Conservation (phyloP, 2,888 invertebrate species). For the Sepiola atlantica region DNA sequence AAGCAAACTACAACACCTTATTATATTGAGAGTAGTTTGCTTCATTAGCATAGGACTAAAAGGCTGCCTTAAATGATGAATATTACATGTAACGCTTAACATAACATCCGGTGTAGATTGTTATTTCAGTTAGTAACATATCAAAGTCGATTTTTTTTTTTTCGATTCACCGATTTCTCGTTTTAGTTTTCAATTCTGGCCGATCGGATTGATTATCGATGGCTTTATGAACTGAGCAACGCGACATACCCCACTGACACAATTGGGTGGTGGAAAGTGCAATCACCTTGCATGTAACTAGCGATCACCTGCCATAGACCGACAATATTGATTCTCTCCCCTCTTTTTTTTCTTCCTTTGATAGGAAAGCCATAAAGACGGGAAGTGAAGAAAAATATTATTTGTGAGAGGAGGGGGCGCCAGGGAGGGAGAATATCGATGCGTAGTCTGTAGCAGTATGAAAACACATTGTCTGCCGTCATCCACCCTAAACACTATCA, state of each 20-base stretch:
- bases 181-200: neutral
- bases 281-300: neutral
- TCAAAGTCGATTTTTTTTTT: too few species aligned
- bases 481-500: neutral
- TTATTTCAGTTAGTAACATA: too few species aligned
- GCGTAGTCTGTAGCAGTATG: neutral
- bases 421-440: neutral
- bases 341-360: neutral
- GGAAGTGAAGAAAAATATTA: neutral
- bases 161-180: neutral
- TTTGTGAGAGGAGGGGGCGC: neutral
- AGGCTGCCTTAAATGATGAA: too few species aligned
- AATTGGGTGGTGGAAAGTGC: neutral
- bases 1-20: too few species aligned
- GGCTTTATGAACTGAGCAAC: constrained; percentile 2
- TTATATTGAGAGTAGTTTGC: too few species aligned
- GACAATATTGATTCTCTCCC: neutral
- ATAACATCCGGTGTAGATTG: too few species aligned
- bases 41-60: too few species aligned
- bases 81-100: too few species aligned
- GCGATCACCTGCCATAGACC: constrained; percentile 8
- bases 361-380: neutral
- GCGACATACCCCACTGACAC: neutral
- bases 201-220: neutral
- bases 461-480: neutral